Evolutionary conservation across 2,888 invertebrate species (phyloP), one percentile per base, ranked within the genome.

Genomic region (Phlogophora meticulosa): DNA sequence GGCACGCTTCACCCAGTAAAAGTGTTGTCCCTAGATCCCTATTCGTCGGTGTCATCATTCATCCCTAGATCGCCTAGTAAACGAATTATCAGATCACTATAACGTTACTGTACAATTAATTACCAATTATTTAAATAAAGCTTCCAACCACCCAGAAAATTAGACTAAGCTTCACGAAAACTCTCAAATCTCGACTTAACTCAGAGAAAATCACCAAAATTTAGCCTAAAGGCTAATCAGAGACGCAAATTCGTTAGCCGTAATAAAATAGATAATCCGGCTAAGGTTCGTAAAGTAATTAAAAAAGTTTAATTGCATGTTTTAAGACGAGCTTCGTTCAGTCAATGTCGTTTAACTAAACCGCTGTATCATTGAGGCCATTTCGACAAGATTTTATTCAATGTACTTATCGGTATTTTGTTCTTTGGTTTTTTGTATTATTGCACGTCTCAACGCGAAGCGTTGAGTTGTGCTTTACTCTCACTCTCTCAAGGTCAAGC

Each of bases 251-350:
- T 82, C 80, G 72, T 79, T 78, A 73, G 64, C 68, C 24, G 59
- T 59, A 76, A 83, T 82, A 68, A 81, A 81, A 78, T 72, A 87
- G 86, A 87, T 89, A 88, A 90, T 88, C 87, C 83, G 64, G 45
- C 73, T 80, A 80, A 85, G 85, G 85, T 84, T 85, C 75, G 79
- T 80, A 83, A 88, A 88, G 87, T 88, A 90, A 92, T 91, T 91
- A 91, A 90, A 82, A 91, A 92, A 91, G 90, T 91, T 92, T 85
- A 91, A 92, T 92, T 90, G 89, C 86, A 89, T 78, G 82, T 78
- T 80, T 78, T 76, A 83, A 84, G 80, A 79, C 36, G 62, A 13
- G 65, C 75, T 72, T 79, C 78, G 83, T 79, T 82, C 68, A 62
- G 58, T 72, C 78, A 79, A 84, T 87, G 88, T 87, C 86, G 85